Base-by-base conservation (phyloP, 2,888 invertebrate genomes). In the Orgyia antiqua region DNA sequence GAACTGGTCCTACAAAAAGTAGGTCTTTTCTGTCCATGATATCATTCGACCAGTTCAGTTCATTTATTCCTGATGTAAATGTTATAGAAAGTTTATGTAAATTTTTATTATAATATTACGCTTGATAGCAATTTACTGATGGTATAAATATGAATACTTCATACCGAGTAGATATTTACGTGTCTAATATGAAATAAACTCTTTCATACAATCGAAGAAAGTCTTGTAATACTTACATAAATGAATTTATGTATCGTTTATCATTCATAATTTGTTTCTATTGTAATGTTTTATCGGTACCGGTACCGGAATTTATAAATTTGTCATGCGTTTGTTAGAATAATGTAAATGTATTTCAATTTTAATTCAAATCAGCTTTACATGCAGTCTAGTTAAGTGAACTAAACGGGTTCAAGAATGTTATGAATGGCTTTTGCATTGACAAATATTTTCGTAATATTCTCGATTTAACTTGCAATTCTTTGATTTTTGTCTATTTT, bases 1-100 rank as follows among this genome's bases (percentile, higher is more conserved):
- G 15, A 19, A 27, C 21, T 42, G 42, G 39, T 34, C 29, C 36
- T 15, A 36, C 40, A 40, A 45, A 45, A 42, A 42, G 29, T 30
- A 36, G 34, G 36, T 25, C 28, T 36, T 36, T 44, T 36, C 43
- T 45, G 25, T 31, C 41, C 34, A 50, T 27, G 45, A 38, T 44
- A 57, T 57, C 54, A 66, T 64, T 61, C 55, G 58, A 52, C 46
- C 56, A 39, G 54, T 72, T n/a, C n/a, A 71, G 74, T 78, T 75
- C 75, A 75, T 80, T 77, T 72, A 71, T 75, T 73, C 71, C 57
- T 69, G 72, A 82, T 83, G 80, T 76, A 80, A 83, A 83, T 83
- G 70, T 80, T 71, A 82, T 82, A 78, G 78, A 70, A 71, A 75
- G 74, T 78, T 71, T 82, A 83, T 83, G 83, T 80, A 76, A 82